Base-by-base conservation (phyloP, 1,140 invertebrate genomes). In the Melipona quadrifasciata region DNA sequence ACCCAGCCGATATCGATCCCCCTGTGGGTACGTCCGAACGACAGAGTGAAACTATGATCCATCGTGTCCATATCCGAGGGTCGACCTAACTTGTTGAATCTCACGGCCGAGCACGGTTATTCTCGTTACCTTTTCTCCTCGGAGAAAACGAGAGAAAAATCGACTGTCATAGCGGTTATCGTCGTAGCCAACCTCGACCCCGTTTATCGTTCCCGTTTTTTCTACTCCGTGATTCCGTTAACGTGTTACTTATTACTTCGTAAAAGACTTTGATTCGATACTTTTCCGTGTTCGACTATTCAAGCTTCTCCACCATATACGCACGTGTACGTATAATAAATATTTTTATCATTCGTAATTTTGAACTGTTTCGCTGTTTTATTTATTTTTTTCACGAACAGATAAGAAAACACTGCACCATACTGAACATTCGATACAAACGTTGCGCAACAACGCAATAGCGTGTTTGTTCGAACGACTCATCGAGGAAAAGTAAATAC, bases 41-140 rank as follows among this genome's bases (percentile, higher is more conserved):
- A 58, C 31, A 55, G 12, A 47, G 67, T 67, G 21, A 14, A 72
- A 24, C 67, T 84, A 55, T 27, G 76, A 79, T 84, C 64, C 47
- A 55, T 39, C 31, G 31, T 31, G 55, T 47, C 16, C 39, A 24
- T 39, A 39, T 39, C n/a, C 27, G 57, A 84, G 82, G 67, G 82
- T 55, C 55, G 75, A 72, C 76, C 76, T 84, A 84, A 79, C 82
- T 79, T 79, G 47, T 79, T 79, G 82, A 84, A 84, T 84, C 82
- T 79, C 67, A 84, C 39, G 75, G 76, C 65, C 75, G 67, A 79
- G 47, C 47, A 72, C 39, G 74, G 73, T 72, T 77, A 77, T 83
- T 83, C 73, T 70, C 61, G 64, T 80, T 67, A 57, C 51, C 8
- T 19, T 57, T 67, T 65, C 51, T 55, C 58, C 24, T 82, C 31